Evolutionary conservation across 92 coral and sea anemone genomes (phyloP).

Genomic region (Blastomussa wellsi): DNA sequence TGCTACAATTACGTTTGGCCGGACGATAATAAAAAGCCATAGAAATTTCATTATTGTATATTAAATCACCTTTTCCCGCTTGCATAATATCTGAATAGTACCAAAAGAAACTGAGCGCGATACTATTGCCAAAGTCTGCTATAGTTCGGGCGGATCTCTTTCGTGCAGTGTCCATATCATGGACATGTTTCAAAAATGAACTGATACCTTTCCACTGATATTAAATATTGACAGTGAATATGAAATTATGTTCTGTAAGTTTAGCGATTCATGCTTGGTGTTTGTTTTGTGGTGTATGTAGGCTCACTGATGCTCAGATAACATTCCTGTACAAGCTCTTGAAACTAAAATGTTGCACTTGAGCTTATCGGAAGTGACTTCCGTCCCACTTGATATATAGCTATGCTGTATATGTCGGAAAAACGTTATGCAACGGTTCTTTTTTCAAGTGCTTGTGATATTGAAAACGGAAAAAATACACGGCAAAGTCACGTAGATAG

Average conservation of each 20-base stretch:
- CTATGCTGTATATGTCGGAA: not conserved
- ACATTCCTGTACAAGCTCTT: slow-evolving; percentile 8
- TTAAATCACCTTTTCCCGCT: not conserved
- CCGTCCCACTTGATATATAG: not conserved
- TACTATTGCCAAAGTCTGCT: not conserved
- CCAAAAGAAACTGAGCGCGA: not conserved
- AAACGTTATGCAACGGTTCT: not conserved
- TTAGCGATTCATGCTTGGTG: not conserved
- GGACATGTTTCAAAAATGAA: not conserved
- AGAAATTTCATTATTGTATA: not conserved
- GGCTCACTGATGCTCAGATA: not conserved
- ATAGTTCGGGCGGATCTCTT: not conserved
- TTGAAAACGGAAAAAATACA: not conserved
- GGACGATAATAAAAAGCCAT: not conserved
- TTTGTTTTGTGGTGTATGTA: not conserved
- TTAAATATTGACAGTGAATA: not conserved
- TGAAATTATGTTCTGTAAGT: not conserved
- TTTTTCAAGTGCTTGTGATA: not conserved
- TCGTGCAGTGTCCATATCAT: not conserved
- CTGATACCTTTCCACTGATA: too few relatives aligned
- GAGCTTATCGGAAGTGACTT: not conserved
- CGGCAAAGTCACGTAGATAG: not conserved
- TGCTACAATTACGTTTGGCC: not conserved
- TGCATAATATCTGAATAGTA: not conserved
- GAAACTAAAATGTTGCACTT: not conserved